A percentile compares a stretch with the other conserved stretches of the same genome.
phyloP scores from a whole-genome alignment of 1,140 invertebrate species.

The Caerostris extrusa region DNA sequence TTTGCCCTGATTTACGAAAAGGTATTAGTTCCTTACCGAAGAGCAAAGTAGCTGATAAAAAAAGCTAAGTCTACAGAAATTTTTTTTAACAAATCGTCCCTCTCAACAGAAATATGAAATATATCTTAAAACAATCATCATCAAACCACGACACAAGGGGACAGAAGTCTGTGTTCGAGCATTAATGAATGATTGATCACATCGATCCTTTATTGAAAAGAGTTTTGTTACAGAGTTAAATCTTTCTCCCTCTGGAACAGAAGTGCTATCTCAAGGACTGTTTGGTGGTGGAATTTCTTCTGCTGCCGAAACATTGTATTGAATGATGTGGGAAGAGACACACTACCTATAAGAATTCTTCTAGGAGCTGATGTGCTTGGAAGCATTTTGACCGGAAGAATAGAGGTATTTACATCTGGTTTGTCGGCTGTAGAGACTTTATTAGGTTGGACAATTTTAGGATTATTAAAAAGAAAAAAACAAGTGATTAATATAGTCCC shows the following conservation, averaged over 20 bases:
- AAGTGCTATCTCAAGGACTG: constrained; percentile 62
- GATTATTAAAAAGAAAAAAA: background rate
- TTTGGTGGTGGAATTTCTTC: constrained; percentile 52
- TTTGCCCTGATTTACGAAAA: constrained; percentile 20
- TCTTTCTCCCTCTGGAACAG: constrained; percentile 20
- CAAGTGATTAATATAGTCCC: background rate
- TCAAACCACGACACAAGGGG: constrained; percentile 7
- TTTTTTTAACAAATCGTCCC: background rate
- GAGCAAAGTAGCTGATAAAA: background rate
- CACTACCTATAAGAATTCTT: constrained; percentile 42
- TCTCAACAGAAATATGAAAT: constrained; percentile 39
- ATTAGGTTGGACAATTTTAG: constrained; percentile 65
- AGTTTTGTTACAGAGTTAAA: constrained; percentile 31
- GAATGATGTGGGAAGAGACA: constrained; percentile 38
- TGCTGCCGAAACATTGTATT: constrained; percentile 11
- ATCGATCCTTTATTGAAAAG: constrained; percentile 38
- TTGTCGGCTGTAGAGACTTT: constrained; percentile 38
- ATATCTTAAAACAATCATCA: constrained; percentile 45
- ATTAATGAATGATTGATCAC: constrained; percentile 59
- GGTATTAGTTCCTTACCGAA: background rate
- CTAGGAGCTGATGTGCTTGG: no score
- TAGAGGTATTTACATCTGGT: constrained; percentile 11
- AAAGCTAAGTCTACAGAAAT: background rate
- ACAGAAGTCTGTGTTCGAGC: constrained; percentile 34
- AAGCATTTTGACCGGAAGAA: constrained; percentile 56